Percentiles rank a stretch among this genome's conserved stretches.
Conservation (phyloP, 1,140 invertebrate genomes). For the Lepidurus couesii region DNA sequence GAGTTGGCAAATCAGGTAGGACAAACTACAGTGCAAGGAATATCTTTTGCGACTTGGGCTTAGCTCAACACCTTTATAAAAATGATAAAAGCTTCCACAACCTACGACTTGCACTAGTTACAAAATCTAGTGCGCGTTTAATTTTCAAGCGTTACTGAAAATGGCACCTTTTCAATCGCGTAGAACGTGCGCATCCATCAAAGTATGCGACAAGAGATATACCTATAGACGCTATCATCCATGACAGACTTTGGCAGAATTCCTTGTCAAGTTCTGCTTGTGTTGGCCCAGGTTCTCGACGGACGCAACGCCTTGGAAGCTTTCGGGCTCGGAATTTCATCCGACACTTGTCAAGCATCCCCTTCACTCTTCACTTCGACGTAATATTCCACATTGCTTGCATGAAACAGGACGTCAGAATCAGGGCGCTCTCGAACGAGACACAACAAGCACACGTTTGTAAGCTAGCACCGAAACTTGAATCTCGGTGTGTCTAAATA, state of each 20-base stretch:
- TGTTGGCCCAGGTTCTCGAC: not conserved
- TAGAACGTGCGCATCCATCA: not conserved
- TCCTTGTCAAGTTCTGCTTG: not conserved
- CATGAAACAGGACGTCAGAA: constrained; percentile 5
- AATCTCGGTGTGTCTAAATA: constrained; percentile 10
- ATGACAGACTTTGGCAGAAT: not conserved
- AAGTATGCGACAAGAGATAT: not conserved
- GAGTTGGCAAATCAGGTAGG: constrained; percentile 83
- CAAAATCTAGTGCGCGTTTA: too few species aligned
- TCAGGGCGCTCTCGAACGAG: not conserved
- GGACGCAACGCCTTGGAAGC: not conserved
- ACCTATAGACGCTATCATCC: not conserved
- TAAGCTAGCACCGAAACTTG: not conserved
- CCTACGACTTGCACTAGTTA: too few species aligned
- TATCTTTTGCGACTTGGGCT: too few species aligned
- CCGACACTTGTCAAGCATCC: not conserved
- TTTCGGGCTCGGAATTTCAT: constrained; percentile 6
- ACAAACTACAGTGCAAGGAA: constrained; percentile 34
- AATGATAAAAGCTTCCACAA: too few species aligned
- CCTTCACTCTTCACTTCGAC: not conserved
- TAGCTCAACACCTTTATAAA: too few species aligned
- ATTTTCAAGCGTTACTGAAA: too few species aligned
- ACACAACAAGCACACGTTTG: constrained; percentile 4
- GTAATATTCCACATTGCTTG: not conserved
- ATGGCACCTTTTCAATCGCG: not conserved